Percentiles rank a stretch among this genome's conserved stretches.
phyloP scores from a whole-genome alignment of 2,888 invertebrate genomes.

The Harmothoe impar region DNA sequence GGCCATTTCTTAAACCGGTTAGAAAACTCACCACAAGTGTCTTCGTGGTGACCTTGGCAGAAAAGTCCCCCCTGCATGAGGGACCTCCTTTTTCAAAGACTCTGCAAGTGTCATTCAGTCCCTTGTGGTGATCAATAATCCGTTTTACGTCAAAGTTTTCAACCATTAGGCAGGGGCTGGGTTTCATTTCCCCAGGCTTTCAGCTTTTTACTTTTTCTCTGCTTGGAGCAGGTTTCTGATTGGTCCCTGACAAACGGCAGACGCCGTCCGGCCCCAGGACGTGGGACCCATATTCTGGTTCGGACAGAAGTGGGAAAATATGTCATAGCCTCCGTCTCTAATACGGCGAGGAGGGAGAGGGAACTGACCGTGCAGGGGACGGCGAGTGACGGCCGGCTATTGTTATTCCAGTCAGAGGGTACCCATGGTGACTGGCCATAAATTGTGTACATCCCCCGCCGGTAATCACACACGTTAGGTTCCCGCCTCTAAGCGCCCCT shows the following conservation, averaged over 20 bases:
- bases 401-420: constrained; percentile 19
- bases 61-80: neutral
- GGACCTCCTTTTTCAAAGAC: neutral
- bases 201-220: neutral
- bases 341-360: no score
- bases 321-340: no score
- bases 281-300: no score
- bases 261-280: neutral
- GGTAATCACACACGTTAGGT: constrained; percentile 44
- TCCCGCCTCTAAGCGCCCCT: neutral
- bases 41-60: neutral
- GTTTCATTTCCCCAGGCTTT: neutral
- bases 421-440: constrained; percentile 39
- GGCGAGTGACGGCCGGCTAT: neutral
- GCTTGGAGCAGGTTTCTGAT: neutral
- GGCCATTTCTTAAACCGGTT: neutral
- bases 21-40: neutral
- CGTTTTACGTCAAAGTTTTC: neutral
- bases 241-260: neutral
- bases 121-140: constrained; percentile 24
- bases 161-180: neutral
- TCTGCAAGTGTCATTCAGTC: neutral
- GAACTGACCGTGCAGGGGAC: no score
- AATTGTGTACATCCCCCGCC: constrained; percentile 48
- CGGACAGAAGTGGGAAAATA: no score